Percentiles rank a stretch among this genome's conserved stretches.
phyloP scores from a whole-genome alignment of 2,113 vertebrate genomes.

The Callithrix jacchus region DNA sequence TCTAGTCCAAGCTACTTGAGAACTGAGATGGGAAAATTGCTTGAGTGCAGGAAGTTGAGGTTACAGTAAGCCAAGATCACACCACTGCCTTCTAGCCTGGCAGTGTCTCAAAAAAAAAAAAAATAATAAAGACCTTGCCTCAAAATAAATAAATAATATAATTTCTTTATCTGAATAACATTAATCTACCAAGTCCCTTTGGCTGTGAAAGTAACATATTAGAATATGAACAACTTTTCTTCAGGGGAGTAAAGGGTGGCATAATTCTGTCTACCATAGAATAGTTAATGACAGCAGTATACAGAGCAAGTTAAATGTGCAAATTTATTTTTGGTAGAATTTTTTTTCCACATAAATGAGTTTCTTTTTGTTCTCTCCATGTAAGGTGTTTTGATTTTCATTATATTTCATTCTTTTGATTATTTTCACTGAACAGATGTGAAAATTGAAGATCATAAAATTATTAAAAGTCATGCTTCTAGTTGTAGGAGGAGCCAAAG shows the following conservation, averaged over 20 bases:
- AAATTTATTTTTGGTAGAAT: neutral
- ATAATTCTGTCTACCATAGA: neutral
- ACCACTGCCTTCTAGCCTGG: no score
- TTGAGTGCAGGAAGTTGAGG: no score
- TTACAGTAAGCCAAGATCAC: no score
- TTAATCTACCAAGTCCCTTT: neutral
- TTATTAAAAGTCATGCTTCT: neutral
- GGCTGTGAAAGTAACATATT: neutral
- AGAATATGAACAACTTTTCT: neutral
- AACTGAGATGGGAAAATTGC: no score
- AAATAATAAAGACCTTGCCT: no score
- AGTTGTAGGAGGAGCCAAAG: neutral
- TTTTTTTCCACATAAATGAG: neutral
- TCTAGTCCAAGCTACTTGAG: no score
- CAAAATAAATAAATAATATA: no score
- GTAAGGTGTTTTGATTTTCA: neutral
- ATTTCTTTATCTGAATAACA: neutral
- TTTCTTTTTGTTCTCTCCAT: neutral
- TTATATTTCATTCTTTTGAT: neutral
- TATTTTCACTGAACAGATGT: neutral
- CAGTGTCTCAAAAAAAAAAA: no score
- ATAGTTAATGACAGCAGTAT: neutral
- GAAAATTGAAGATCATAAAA: constrained; percentile 1
- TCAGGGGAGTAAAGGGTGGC: accelerated
- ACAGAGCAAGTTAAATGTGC: neutral